Base-by-base conservation (phyloP, 2,888 invertebrate species). In the Dynastes grantii region DNA sequence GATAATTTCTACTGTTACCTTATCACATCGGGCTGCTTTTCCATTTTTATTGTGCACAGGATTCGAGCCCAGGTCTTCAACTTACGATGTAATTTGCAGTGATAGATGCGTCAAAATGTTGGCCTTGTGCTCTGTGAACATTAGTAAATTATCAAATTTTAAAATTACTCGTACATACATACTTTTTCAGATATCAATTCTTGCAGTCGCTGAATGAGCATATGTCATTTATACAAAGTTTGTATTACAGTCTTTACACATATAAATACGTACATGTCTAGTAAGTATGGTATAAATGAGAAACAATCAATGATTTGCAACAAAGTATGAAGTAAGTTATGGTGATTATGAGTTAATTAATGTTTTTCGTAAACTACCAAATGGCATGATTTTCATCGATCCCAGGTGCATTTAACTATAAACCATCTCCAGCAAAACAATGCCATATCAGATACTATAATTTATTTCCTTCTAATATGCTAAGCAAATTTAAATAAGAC, bases 291-390 rank as follows among this genome's bases (percentile, higher is more conserved):
- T 16, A 55, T 22, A 22, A 9, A 55, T n/a, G 22, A 16, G 22
- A 55, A 55, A n/a, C n/a, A 55, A 55, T 55, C n/a, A 55, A 55
- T 16, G 55, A 55, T 55, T 55, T n/a, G 55, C 55, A 55, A 55
- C 55, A 55, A 55, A 55, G 53, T 53, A 53, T 53, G 13, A 9
- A 53, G 9, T 53, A 53, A n/a, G 55, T 22, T 55, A 22, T 22
- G 22, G 22, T 3, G 55, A 55, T 55, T 55, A 55, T 55, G 16
- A 55, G 16, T 55, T 55, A 55, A 55, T 55, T 55, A 45, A 55
- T 55, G 55, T 8, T 55, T 55, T 8, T 0, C 55, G n/a, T 16
- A 22, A 55, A 8, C 55, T 55, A 2, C 22, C 8, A n/a, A n/a
- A 55, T 4, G n/a, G 55, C 55, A n/a, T 55, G 6, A 0, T n/a